Percentiles rank a stretch among this genome's conserved stretches.
phyloP scores from a whole-genome alignment of 2,888 invertebrate genomes.

The Carabus problematicus region DNA sequence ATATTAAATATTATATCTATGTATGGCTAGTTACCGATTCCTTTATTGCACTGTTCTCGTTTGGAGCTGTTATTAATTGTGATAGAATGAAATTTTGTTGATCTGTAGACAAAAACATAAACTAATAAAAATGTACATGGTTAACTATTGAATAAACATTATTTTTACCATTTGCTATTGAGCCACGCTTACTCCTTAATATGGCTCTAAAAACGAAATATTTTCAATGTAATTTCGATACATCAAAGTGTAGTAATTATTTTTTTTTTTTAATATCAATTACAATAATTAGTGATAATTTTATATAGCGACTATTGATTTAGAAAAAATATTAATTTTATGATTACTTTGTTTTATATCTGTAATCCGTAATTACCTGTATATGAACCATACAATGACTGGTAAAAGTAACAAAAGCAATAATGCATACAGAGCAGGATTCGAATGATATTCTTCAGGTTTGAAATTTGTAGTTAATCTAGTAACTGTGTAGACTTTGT shows the following conservation, averaged over 20 bases:
- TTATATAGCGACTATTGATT: too few relatives aligned
- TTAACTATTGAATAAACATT: not conserved
- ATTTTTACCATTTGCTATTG: too few relatives aligned
- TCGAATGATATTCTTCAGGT: not conserved
- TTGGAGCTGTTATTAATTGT: not conserved
- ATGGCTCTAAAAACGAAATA: too few relatives aligned
- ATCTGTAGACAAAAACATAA: constrained; percentile 3
- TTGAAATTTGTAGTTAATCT: too few relatives aligned
- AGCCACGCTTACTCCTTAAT: too few relatives aligned
- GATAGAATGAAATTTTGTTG: not conserved
- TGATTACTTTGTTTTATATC: not conserved
- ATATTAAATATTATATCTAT: not conserved
- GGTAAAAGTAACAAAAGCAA: constrained; percentile 10
- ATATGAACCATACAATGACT: constrained; percentile 13
- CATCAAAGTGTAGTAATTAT: too few relatives aligned
- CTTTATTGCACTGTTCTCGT: not conserved
- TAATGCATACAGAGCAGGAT: constrained; percentile 8
- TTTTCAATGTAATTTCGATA: too few relatives aligned
- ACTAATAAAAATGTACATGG: not conserved
- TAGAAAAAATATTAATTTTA: too few relatives aligned
- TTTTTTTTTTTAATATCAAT: too few relatives aligned
- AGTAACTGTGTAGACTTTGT: not conserved
- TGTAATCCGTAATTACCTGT: constrained; percentile 17
- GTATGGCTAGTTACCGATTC: not conserved
- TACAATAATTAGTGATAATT: too few relatives aligned